A percentile compares a stretch with the other conserved stretches of the same genome.
Evolutionary conservation across 2,888 invertebrate genomes (phyloP).

Genomic region (Seira ritae): DNA sequence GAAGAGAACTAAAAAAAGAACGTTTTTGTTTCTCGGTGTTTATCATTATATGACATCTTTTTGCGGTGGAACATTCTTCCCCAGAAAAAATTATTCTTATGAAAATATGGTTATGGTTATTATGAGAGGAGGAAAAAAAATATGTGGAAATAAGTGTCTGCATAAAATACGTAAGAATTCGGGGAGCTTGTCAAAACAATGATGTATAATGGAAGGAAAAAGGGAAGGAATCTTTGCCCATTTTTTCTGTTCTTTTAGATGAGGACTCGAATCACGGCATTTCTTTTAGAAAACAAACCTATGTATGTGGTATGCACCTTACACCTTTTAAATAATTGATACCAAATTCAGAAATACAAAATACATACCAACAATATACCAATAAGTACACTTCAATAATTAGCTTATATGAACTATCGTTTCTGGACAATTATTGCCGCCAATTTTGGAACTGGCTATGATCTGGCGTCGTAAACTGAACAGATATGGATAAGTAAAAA

Average conservation of each 20-base stretch:
- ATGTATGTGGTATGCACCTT: background rate
- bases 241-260: slow-evolving; percentile 18
- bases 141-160: background rate
- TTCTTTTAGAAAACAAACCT: slow-evolving; percentile 10
- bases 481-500: no score
- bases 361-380: no score
- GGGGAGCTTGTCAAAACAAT: slow-evolving; percentile 55
- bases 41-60: slow-evolving; percentile 5
- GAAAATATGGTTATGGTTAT: slow-evolving; percentile 18
- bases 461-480: no score
- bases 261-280: no score
- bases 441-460: no score
- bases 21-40: background rate
- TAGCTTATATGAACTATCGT: no score
- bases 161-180: slow-evolving; percentile 49
- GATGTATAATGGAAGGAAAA: slow-evolving; percentile 27
- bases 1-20: no score
- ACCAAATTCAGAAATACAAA: no score
- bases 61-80: background rate
- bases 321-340: no score
- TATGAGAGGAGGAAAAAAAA: slow-evolving; percentile 14
- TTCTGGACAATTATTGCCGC: no score
- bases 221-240: slow-evolving; percentile 18
- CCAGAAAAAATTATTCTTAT: slow-evolving; percentile 31
- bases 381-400: no score